Base-by-base conservation (phyloP, 1,140 invertebrate species). In the Tribolium madens region DNA sequence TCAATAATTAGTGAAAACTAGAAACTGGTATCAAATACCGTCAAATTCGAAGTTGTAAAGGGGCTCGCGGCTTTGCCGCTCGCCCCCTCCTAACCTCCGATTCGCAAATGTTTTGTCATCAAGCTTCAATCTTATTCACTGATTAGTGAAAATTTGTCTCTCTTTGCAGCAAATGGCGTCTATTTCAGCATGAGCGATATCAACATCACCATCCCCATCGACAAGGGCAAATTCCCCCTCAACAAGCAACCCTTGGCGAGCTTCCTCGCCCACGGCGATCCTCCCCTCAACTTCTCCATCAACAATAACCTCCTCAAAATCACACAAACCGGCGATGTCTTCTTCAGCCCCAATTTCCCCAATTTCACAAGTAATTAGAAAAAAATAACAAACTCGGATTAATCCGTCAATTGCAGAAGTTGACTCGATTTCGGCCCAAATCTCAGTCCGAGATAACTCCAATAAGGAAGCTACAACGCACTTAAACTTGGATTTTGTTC, bases 121-220 rank as follows among this genome's bases (percentile, higher is more conserved):
- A n/a, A n/a, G n/a, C n/a, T n/a, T n/a, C n/a, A n/a, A n/a, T n/a
- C n/a, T n/a, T n/a, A n/a, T n/a, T n/a, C n/a, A n/a, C n/a, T n/a
- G n/a, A n/a, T n/a, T n/a, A n/a, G n/a, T n/a, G n/a, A n/a, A n/a
- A n/a, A n/a, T n/a, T n/a, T n/a, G n/a, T n/a, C n/a, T n/a, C 10
- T 47, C 48, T 47, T 69, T 71, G 75, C 42, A 36, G 73, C 36
- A 10, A 14, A 64, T n/a, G 78, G 36, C 17, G 57, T 74, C 4
- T 79, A 79, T 48, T 79, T 79, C 64, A 69, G 76, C 36, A 77
- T 79, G 78, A 75, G 71, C 10, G 71, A 79, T 50, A 64, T 79
- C 48, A 50, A 76, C 17, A 57, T 77, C 1, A 77, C 57, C 17
- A 72, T 77, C 10, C 78, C 78, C 68, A 75, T 68, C 21, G 53